These are phyloP conservation scores for Atrichornis clamosus DNA, from an alignment of 2,113 vertebrate genomes.

Conservation along the genomic window DNA sequence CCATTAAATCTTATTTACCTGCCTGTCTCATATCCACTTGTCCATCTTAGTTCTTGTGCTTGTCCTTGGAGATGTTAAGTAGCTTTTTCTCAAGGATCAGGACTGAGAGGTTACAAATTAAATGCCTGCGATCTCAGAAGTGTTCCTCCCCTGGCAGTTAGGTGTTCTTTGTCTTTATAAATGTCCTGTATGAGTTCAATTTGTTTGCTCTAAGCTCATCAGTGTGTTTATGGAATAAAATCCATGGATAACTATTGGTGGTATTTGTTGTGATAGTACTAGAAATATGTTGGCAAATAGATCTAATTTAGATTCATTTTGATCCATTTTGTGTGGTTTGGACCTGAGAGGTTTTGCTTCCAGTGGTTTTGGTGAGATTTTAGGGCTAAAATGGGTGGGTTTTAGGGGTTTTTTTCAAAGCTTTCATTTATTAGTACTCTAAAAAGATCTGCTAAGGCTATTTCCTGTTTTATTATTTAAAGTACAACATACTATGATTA, in stretches of 20 bases:
- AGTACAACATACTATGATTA: background rate
- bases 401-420: background rate
- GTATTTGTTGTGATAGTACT: background rate
- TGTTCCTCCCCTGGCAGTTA: background rate
- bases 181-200: background rate
- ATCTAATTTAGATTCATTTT: background rate
- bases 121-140: background rate
- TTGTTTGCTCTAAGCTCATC: background rate
- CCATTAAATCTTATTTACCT: background rate
- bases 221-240: background rate
- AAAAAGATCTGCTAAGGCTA: background rate
- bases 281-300: background rate
- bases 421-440: background rate
- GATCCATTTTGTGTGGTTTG: background rate
- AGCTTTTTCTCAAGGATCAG: background rate
- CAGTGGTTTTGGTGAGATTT: background rate
- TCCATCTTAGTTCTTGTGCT: background rate
- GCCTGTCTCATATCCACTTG: background rate
- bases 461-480: background rate
- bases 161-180: background rate
- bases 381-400: background rate
- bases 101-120: background rate
- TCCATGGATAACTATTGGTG: background rate
- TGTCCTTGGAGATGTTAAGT: background rate
- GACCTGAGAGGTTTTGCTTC: background rate